phyloP scores from a whole-genome alignment of 2,113 vertebrate species.

The Eolophus roseicapilla region DNA sequence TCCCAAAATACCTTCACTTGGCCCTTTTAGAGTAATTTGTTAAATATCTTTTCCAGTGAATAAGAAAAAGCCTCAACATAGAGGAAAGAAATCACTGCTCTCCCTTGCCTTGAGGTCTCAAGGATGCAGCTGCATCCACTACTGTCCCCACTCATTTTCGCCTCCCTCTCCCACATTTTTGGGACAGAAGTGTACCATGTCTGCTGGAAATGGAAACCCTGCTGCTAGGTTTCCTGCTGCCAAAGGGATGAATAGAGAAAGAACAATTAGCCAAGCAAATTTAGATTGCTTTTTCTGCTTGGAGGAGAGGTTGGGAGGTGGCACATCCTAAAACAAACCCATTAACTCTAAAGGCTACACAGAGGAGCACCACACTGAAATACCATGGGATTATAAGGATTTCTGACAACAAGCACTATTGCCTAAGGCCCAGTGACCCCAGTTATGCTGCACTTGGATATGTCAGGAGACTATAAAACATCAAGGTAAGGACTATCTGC shows the following conservation, averaged over 20 bases:
- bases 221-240: constrained; percentile 48
- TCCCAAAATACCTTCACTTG: background rate
- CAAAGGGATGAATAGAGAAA: constrained; percentile 26
- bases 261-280: constrained; percentile 7
- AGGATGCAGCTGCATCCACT: constrained; percentile 29
- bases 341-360: background rate
- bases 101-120: background rate
- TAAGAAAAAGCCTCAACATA: background rate
- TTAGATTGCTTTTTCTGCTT: background rate
- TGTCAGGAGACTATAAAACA: background rate
- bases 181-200: background rate
- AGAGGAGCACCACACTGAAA: background rate
- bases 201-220: constrained; percentile 2
- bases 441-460: background rate
- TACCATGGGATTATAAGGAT: background rate
- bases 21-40: background rate
- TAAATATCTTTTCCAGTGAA: background rate
- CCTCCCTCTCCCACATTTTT: background rate
- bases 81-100: background rate
- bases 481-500: background rate
- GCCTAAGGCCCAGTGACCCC: background rate
- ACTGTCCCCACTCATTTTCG: background rate
- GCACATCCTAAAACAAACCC: background rate
- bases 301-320: background rate
- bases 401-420: background rate